A percentile compares a stretch with the other conserved stretches of the same genome.
phyloP scores from a whole-genome alignment of 2,113 vertebrate species.

The Potamarius usumacintae region DNA sequence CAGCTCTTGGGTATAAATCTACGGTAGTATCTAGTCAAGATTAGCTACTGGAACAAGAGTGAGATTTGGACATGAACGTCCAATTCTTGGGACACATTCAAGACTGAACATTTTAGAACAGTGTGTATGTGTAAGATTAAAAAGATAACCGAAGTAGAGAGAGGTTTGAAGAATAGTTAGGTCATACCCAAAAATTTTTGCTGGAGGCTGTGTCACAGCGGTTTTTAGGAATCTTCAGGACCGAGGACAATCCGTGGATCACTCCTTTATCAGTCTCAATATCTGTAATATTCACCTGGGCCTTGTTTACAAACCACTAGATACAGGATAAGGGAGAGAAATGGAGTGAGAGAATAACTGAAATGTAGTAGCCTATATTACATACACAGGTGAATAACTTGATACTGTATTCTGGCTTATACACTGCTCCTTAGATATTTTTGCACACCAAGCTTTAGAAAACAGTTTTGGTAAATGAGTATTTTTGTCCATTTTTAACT shows the following conservation, averaged over 20 bases:
- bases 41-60: not conserved
- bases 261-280: conserved; percentile 83
- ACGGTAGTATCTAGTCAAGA: not conserved
- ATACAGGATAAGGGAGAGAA: not conserved
- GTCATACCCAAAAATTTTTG: conserved; percentile 5
- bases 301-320: conserved; percentile 86
- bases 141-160: not conserved
- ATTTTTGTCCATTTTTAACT: not conserved
- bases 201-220: conserved; percentile 78
- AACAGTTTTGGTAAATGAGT: not conserved
- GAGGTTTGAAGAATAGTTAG: not conserved
- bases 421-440: not conserved
- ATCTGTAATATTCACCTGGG: conserved; percentile 77
- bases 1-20: not conserved
- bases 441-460: not conserved
- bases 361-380: too few species aligned
- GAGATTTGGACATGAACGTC: not conserved
- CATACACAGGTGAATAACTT: not conserved
- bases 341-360: not conserved
- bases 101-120: not conserved
- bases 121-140: not conserved
- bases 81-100: not conserved
- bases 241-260: conserved; percentile 82
- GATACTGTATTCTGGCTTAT: not conserved
- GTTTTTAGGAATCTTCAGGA: conserved; percentile 84